These are phyloP conservation scores for Trachelus stipa DNA, from an alignment of 2,888 invertebrate species.

Conservation along the genomic window DNA sequence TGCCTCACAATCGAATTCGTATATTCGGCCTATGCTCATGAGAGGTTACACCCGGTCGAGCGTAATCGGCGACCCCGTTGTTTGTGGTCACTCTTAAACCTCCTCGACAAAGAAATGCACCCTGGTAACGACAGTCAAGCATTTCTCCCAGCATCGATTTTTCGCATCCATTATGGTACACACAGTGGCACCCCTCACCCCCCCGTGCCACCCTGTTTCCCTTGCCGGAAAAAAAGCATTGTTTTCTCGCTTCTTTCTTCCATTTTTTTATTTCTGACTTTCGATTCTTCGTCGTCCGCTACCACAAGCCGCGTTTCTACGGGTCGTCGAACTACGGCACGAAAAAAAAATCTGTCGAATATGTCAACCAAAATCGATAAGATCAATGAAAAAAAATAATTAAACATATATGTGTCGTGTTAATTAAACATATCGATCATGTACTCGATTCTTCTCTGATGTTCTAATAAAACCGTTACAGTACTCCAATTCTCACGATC, in stretches of 20 bases:
- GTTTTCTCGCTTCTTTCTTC: constrained; percentile 32
- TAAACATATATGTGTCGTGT: not conserved
- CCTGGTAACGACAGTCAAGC: constrained; percentile 28
- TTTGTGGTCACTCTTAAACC: constrained; percentile 61
- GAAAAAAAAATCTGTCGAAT: not conserved
- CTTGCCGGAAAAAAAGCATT: constrained; percentile 50
- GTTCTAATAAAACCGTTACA: constrained; percentile 13
- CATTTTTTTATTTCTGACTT: constrained; percentile 13
- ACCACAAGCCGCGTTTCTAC: constrained; percentile 2
- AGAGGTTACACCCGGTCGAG: constrained; percentile 47
- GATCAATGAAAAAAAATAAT: not conserved
- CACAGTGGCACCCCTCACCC: constrained; percentile 7
- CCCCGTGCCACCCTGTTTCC: constrained; percentile 34
- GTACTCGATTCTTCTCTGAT: not conserved
- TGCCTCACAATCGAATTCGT: constrained; percentile 51
- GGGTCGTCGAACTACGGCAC: not conserved
- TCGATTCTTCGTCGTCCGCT: constrained; percentile 2
- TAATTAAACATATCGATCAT: not conserved
- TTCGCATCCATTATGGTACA: not conserved
- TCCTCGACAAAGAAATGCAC: constrained; percentile 45
- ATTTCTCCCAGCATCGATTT: constrained; percentile 1
- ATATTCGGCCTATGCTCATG: constrained; percentile 29
- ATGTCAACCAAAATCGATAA: not conserved
- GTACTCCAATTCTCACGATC: constrained; percentile 15
- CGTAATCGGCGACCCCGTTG: constrained; percentile 60